Evolutionary conservation across 2,888 invertebrate species (phyloP), one percentile per base, ranked within the genome.

Genomic region (Chloromyia formosa): DNA sequence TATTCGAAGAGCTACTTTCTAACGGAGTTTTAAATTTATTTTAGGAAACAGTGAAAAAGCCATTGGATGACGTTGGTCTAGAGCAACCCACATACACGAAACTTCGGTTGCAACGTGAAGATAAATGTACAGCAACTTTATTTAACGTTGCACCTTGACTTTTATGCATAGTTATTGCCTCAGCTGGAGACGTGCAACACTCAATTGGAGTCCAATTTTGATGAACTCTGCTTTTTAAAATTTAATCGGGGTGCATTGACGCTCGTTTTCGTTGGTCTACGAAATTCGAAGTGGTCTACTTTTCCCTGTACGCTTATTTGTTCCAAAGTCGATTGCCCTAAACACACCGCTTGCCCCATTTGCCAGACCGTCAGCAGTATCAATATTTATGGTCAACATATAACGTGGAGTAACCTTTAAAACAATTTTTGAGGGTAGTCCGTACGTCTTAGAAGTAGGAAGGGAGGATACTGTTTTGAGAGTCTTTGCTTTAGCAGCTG

Each of bases 121-220:
- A n/a, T n/a, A n/a, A n/a, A 64, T 74, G 64, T 7, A 74, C 66
- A 12, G 56, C 56, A 1, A 66, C 68, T 3, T 20, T 12, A 1
- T 12, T n/a, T 14, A 22, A 27, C 16, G 62, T 62, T 12, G 62
- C 62, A 3, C 62, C 79, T 73, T 80, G 79, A 27, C 76, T 73
- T 74, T 80, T 80, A 62, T 80, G 79, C 45, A 79, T 77, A 0
- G 78, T 80, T 0, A 78, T 72, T 0, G 75, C 78, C 64, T 78
- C 79, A 10, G 79, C 78, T 1, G 76, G 72, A 9, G 42, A 42
- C 7, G 42, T 9, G 12, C 7, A 9, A 12, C 12, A 42, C 12
- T 42, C 42, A 12, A 42, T 42, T 12, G 7, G 42, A 42, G 42
- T 42, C 12, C 42, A 42, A 42, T 42, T 42, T 9, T 42, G 5